Conservation (phyloP, 2,888 invertebrate species). For the Scrobipalpa atriplicella region DNA sequence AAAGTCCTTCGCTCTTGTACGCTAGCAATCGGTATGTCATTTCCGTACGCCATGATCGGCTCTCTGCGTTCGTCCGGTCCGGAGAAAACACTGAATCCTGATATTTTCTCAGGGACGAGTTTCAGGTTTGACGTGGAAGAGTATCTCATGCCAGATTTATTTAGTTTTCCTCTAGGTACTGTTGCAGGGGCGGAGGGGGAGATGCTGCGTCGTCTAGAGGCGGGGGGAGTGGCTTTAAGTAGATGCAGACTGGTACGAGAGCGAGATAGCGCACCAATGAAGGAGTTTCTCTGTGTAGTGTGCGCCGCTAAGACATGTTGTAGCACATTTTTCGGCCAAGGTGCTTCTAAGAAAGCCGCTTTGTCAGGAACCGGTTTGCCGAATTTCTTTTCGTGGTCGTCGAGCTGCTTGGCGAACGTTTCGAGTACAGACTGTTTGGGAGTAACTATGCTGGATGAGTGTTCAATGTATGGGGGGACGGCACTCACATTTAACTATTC, state of each 20-base stretch:
- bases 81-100: slow-evolving; percentile 71
- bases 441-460: slow-evolving; percentile 9
- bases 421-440: slow-evolving; percentile 58
- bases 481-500: slow-evolving; percentile 46
- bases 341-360: slow-evolving; percentile 58
- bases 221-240: slow-evolving; percentile 60
- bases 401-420: slow-evolving; percentile 67
- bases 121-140: slow-evolving; percentile 72
- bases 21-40: slow-evolving; percentile 42
- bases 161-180: slow-evolving; percentile 56
- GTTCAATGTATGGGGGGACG: slow-evolving; percentile 42
- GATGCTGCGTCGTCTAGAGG: slow-evolving; percentile 62
- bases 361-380: slow-evolving; percentile 65
- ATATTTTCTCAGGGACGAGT: slow-evolving; percentile 71
- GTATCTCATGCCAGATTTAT: slow-evolving; percentile 57
- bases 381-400: slow-evolving; percentile 75
- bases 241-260: slow-evolving; percentile 81
- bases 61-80: slow-evolving; percentile 55
- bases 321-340: slow-evolving; percentile 75
- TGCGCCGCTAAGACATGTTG: slow-evolving; percentile 68
- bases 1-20: slow-evolving; percentile 50
- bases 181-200: slow-evolving; percentile 59
- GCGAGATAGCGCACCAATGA: slow-evolving; percentile 80
- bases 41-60: slow-evolving; percentile 73
- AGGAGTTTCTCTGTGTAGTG: slow-evolving; percentile 69